phyloP scores from a whole-genome alignment of 2,888 invertebrate species.

The Polietes domitor region DNA sequence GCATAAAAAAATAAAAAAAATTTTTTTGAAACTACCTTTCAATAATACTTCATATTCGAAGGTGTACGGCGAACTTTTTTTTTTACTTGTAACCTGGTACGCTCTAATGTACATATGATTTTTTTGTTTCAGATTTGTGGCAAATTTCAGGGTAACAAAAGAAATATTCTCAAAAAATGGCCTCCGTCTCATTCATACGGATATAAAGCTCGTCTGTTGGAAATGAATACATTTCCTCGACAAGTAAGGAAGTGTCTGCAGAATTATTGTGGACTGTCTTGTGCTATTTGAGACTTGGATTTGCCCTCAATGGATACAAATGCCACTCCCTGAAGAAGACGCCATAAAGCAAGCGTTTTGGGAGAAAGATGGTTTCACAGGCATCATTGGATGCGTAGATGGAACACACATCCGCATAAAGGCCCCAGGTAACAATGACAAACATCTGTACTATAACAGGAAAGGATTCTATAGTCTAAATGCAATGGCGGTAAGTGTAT shows the following conservation, averaged over 20 bases:
- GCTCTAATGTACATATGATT: too few species aligned
- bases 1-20: too few species aligned
- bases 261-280: slow-evolving; percentile 22
- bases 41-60: too few species aligned
- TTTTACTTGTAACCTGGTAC: too few species aligned
- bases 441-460: slow-evolving; percentile 37
- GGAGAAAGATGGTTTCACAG: not conserved
- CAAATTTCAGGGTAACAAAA: slow-evolving; percentile 29
- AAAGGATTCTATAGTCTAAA: slow-evolving; percentile 32
- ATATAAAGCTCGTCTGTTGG: not conserved
- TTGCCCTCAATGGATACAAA: not conserved
- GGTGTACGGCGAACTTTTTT: too few species aligned
- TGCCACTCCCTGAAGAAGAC: slow-evolving; percentile 9
- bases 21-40: too few species aligned
- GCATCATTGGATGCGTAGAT: not conserved
- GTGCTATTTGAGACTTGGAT: too few species aligned
- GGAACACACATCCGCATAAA: not conserved
- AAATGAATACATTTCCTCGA: slow-evolving; percentile 18
- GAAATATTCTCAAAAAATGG: slow-evolving; percentile 5
- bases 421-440: not conserved
- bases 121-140: slow-evolving; percentile 27
- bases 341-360: slow-evolving; percentile 25
- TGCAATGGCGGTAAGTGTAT: slow-evolving; percentile 14
- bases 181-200: not conserved
- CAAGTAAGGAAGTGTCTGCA: too few species aligned